Base-by-base conservation (phyloP, 30 jellyfish, hydroid and myxozoan species). In the Cassiopea andromeda region DNA sequence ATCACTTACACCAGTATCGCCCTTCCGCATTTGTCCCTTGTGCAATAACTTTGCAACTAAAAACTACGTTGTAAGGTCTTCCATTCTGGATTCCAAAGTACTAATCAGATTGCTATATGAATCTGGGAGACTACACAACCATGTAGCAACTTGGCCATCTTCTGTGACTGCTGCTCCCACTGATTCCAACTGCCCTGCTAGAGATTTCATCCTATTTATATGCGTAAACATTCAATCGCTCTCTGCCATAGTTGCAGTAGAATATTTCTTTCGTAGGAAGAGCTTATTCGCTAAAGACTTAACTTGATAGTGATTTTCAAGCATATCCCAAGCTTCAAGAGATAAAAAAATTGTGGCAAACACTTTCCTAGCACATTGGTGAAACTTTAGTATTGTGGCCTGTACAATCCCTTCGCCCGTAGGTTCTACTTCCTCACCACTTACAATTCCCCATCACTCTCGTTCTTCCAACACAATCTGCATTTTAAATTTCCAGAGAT, bases 91-190 rank as follows among this genome's bases (percentile, higher is more conserved):
- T 54, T 78, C 87, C 7, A 78, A 49, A 14, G 87, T 82, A 44
- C 44, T 82, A 4, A 78, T 49, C 2, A 78, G 77, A 78, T 78
- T 78, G 83, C 50, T 46, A 38, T 78, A 78, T 46, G 87, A 78
- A 46, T 78, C 87, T 46, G 87, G 87, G 10, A 78, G 87, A 19
- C 87, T 78, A 75, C 87, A 78, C 59, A 78, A 78, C 50, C 44
- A 82, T 3, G 87, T 78, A 5, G 77, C 87, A 4, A 78, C 87
- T 54, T 78, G 87, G 47, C 47, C 87, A 44, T 78, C 87, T 14
- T 78, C 87, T 4, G 78, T 3, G 13, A 78, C 77, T 78, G 50
- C 46, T 8, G 77, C 79, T 48, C 87, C 64, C 64, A 54, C 64
- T 54, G 64, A 54, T 6, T 54, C 64, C 80, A 81, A 12, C 43